phyloP scores from a whole-genome alignment of 1,140 invertebrate genomes.

The Temnothorax curvispinosus region DNA sequence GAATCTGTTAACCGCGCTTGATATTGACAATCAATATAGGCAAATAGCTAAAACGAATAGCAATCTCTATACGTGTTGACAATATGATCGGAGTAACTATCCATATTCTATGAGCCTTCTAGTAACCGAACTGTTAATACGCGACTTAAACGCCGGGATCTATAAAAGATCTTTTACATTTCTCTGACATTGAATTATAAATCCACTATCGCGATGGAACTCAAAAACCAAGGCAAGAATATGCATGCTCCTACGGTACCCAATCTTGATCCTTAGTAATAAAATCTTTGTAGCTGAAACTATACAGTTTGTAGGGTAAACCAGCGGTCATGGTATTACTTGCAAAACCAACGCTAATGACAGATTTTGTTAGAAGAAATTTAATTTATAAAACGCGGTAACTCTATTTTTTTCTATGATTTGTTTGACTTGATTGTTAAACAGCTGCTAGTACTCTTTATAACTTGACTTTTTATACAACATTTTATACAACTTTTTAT shows the following conservation, averaged over 20 bases:
- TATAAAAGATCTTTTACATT: background rate
- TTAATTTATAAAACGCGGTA: slow-evolving; percentile 9
- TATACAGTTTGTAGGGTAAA: background rate
- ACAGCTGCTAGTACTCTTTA: background rate
- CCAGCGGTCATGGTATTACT: background rate
- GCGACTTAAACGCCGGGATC: background rate
- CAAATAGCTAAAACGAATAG: background rate
- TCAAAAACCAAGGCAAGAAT: background rate
- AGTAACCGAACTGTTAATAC: background rate
- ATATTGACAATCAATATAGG: background rate
- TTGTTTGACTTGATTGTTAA: background rate
- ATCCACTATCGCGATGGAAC: background rate
- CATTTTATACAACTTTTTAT: background rate
- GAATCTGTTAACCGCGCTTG: background rate
- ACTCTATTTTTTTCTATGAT: slow-evolving; percentile 3
- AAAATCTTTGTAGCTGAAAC: background rate
- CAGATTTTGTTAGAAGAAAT: background rate
- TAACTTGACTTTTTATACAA: background rate
- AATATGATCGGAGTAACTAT: background rate
- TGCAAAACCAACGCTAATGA: background rate
- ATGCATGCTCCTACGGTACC: background rate
- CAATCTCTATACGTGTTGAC: background rate
- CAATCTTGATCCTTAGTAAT: background rate
- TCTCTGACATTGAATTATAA: background rate
- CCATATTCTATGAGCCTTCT: background rate